Conservation (phyloP, 1,140 invertebrate species). For the Formica exsecta region DNA sequence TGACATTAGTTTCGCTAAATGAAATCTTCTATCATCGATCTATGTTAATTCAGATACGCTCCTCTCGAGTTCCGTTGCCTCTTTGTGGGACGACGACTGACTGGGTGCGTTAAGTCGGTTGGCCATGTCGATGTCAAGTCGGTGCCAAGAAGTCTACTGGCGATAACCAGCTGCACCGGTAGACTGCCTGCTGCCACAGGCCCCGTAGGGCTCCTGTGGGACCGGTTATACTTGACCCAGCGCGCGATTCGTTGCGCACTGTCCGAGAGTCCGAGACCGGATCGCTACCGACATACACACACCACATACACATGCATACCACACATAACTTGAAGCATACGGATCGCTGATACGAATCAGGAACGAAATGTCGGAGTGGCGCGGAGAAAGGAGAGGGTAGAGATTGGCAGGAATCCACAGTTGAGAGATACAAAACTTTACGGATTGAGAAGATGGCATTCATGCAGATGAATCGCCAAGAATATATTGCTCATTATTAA, state of each 20-base stretch:
- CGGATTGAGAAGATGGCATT: constrained; percentile 3
- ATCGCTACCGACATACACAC: constrained; percentile 64
- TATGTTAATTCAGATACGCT: constrained; percentile 23
- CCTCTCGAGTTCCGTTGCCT: neutral
- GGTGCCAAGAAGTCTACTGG: constrained; percentile 80
- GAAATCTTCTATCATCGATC: neutral
- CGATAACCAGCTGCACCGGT: constrained; percentile 78
- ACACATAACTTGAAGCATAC: neutral
- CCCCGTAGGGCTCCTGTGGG: constrained; percentile 71
- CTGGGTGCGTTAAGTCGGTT: constrained; percentile 67
- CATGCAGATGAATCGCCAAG: constrained; percentile 28
- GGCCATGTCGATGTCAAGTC: constrained; percentile 80
- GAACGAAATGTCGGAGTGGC: constrained; percentile 11
- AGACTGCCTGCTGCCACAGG: constrained; percentile 77
- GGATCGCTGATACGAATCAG: constrained; percentile 51
- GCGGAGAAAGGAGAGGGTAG: constrained; percentile 19
- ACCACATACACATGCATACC: neutral
- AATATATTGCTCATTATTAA: constrained; percentile 32
- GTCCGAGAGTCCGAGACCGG: constrained; percentile 25
- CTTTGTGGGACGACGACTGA: constrained; percentile 35
- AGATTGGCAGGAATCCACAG: constrained; percentile 49
- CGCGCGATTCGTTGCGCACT: constrained; percentile 68
- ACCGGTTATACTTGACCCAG: constrained; percentile 82
- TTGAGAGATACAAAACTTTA: constrained; percentile 23
- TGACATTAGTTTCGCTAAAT: neutral